phyloP scores from a whole-genome alignment of 2,113 vertebrate genomes.

The Ptychochromis oligacanthus region DNA sequence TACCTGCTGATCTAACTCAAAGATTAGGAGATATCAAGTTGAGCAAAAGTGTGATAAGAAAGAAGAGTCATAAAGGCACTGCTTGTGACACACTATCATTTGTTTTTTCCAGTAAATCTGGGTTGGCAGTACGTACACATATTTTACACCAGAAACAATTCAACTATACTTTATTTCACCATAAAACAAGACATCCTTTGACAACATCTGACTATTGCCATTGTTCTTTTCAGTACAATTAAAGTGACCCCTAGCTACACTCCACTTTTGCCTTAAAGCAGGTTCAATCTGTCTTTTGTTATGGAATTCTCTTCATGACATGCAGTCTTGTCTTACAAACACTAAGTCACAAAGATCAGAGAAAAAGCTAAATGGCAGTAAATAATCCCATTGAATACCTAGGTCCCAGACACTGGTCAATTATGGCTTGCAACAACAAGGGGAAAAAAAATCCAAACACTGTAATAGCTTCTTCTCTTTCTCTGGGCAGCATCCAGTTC shows the following conservation, averaged over 20 bases:
- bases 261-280: constrained; percentile 19
- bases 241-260: constrained; percentile 51
- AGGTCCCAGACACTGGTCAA: constrained; percentile 62
- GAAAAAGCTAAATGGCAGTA: constrained; percentile 42
- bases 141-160: constrained; percentile 39
- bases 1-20: constrained; percentile 13
- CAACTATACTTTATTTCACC: constrained; percentile 20
- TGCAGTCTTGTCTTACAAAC: constrained; percentile 51
- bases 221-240: constrained; percentile 48
- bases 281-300: constrained; percentile 57
- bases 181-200: constrained; percentile 54
- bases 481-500: constrained; percentile 58
- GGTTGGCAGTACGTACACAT: constrained; percentile 31
- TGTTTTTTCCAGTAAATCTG: constrained; percentile 16
- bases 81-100: neutral
- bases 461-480: constrained; percentile 51
- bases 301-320: constrained; percentile 11
- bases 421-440: constrained; percentile 54
- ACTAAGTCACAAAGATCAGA: constrained; percentile 52
- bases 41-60: constrained; percentile 9
- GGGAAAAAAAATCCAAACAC: constrained; percentile 50
- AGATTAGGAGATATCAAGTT: constrained; percentile 1
- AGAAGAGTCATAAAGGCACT: constrained; percentile 15
- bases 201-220: constrained; percentile 52
- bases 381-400: constrained; percentile 60